Evolutionary conservation across 30 jellyfish, hydroid and myxozoan genomes (phyloP).

Genomic region (Clytia hemisphaerica): DNA sequence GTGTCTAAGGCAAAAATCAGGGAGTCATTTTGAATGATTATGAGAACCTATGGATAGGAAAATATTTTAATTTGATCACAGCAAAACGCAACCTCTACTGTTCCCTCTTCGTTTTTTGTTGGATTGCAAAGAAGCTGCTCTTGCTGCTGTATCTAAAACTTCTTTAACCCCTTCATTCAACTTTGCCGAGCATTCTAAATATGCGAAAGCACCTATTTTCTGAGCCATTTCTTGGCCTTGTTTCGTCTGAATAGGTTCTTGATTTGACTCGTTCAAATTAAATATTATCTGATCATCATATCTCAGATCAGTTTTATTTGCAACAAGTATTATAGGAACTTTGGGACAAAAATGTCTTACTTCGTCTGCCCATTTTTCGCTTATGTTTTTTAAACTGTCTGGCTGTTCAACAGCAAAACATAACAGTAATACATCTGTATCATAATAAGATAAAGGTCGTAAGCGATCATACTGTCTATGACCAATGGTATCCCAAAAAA

Average conservation of each 20-base stretch:
- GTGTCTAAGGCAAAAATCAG: no score
- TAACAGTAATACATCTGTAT: slow-evolving; percentile 95
- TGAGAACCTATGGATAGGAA: no score
- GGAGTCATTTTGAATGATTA: no score
- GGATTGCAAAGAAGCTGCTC: slow-evolving; percentile 92
- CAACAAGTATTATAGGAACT: slow-evolving; percentile 97
- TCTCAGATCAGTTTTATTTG: slow-evolving; percentile 93
- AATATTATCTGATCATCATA: slow-evolving; percentile 68
- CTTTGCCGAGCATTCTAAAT: slow-evolving; percentile 95
- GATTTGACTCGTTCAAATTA: slow-evolving; percentile 78
- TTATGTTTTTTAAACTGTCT: slow-evolving; percentile 87
- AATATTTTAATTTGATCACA: slow-evolving; percentile 59
- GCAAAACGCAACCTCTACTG: slow-evolving; percentile 44
- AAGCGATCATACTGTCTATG: slow-evolving; percentile 98
- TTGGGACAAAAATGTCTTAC: slow-evolving; percentile 99
- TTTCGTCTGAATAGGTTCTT: slow-evolving; percentile 92
- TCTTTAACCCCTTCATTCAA: slow-evolving; percentile 91
- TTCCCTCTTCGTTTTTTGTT: no score
- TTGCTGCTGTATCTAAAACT: slow-evolving; percentile 95
- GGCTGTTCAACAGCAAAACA: slow-evolving; percentile 95
- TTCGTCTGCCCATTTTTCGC: slow-evolving; percentile 99
- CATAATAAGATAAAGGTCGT: slow-evolving; percentile 98
- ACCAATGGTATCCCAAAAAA: slow-evolving; percentile 99
- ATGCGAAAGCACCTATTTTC: slow-evolving; percentile 76
- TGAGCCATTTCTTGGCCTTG: slow-evolving; percentile 92